Evolutionary conservation across 2,888 invertebrate species (phyloP).

Genomic region (Spilosoma lubricipeda): DNA sequence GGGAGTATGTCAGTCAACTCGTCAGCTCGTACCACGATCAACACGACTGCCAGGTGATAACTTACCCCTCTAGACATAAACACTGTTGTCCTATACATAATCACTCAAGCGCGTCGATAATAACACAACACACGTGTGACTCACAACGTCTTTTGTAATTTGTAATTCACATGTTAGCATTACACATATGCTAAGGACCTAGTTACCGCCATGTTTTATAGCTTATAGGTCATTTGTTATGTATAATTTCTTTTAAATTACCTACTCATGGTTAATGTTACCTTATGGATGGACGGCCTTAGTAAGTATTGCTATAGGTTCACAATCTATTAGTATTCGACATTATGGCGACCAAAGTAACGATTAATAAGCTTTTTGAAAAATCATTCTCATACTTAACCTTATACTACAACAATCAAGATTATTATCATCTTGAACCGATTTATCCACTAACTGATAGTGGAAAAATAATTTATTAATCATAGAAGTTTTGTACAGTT

Average conservation of each 20-base stretch:
- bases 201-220: slow-evolving; percentile 62
- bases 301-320: neutral
- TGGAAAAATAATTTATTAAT: neutral
- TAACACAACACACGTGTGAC: slow-evolving; percentile 67
- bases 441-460: neutral
- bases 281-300: neutral
- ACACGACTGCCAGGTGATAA: slow-evolving; percentile 80
- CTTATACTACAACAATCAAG: too few species aligned
- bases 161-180: slow-evolving; percentile 70
- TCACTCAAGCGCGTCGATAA: slow-evolving; percentile 61
- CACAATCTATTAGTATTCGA: neutral
- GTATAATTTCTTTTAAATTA: slow-evolving; percentile 18
- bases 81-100: slow-evolving; percentile 27
- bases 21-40: slow-evolving; percentile 88
- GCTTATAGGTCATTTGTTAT: slow-evolving; percentile 48
- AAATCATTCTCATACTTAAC: too few species aligned
- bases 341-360: neutral
- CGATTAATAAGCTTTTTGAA: neutral
- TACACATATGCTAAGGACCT: slow-evolving; percentile 70
- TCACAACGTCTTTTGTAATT: slow-evolving; percentile 69
- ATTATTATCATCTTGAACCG: neutral
- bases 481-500: neutral
- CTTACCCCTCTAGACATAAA: slow-evolving; percentile 31
- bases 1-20: slow-evolving; percentile 89
- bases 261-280: neutral